Evolutionary conservation across 2,797 vertebrate genomes (phyloP).

Genomic region (Psittacula derbiana): DNA sequence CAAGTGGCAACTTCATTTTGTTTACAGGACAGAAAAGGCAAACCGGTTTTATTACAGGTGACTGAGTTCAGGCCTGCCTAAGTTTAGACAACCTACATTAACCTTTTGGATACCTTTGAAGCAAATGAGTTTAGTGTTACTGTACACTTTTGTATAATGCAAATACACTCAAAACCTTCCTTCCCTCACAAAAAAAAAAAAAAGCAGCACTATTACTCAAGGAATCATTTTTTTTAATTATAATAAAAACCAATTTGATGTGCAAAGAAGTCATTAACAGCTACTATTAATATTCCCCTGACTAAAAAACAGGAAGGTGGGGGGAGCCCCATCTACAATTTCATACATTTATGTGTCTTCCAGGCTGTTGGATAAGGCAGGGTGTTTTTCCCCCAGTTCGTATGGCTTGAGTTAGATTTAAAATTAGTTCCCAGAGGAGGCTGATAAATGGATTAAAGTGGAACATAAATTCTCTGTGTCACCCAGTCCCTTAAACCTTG

Average conservation of each 20-base stretch:
- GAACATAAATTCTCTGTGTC: constrained; percentile 72
- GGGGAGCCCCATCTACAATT: not conserved
- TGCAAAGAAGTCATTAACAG: not conserved
- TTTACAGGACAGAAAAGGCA: not conserved
- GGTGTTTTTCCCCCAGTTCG: not conserved
- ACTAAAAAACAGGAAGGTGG: not conserved
- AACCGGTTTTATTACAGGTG: not conserved
- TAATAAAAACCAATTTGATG: not conserved
- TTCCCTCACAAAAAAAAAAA: not conserved
- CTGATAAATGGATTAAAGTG: constrained; percentile 72
- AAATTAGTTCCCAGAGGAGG: constrained; percentile 63
- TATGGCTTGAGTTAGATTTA: constrained; percentile 66
- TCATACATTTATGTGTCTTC: constrained; percentile 18
- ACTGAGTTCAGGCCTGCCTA: not conserved
- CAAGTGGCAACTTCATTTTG: not conserved
- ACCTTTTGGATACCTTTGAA: not conserved
- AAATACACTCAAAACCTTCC: constrained; percentile 6
- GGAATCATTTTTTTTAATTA: not conserved
- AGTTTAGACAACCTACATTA: not conserved
- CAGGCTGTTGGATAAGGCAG: constrained; percentile 17
- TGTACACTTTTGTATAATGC: not conserved
- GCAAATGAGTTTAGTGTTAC: not conserved
- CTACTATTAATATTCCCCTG: not conserved
- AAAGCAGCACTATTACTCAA: not conserved
- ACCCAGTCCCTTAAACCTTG: constrained; percentile 66